Evolutionary conservation across 2,888 invertebrate species (phyloP), one percentile per base, ranked within the genome.

Genomic region (Aleiodes leptofemur): DNA sequence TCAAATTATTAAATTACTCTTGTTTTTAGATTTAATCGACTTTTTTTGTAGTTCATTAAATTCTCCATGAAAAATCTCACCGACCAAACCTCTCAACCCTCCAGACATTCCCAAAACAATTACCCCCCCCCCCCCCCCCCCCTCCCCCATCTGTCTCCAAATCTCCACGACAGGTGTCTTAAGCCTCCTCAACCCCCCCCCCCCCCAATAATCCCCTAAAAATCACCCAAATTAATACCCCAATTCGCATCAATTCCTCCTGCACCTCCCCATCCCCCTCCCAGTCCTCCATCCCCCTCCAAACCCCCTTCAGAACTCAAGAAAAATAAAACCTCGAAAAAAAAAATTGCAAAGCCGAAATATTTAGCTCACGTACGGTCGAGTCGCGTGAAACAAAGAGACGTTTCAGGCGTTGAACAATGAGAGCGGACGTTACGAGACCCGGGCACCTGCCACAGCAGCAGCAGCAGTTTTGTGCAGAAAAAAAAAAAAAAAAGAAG

Each of bases 371-470:
- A 74, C 74, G 74, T 74, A 74, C 74, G 74, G 74, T 74, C 64
- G 74, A 74, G 70, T 74, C 74, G 74, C 70, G 71, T 75, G 75
- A 75, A 75, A 75, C 75, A 75, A 75, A 75, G 75, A 71, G 66
- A 75, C 66, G 75, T 66, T 68, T 72, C 75, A 48, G 71, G 55
- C 70, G 70, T 70, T 66, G 56, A 75, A 75, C 75, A 75, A 75
- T 75, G 73, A 86, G 85, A 70, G 79, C 80, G 81, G 79, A 83
- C 81, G 82, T 83, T 83, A 82, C 84, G 82, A 82, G 83, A 76
- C 69, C 73, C 69, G 77, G 73, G 75, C 74, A 78, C 76, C 78
- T 78, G 77, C 76, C 74, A 68, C 70, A 72, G 55, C 34, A 69
- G 53, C 34, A 69, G 53, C 76, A 68, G 72, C 72, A 69, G 69